A percentile compares a stretch with the other conserved stretches of the same genome.
Conservation (phyloP, 2,888 invertebrate species). For the Diploptera punctata region DNA sequence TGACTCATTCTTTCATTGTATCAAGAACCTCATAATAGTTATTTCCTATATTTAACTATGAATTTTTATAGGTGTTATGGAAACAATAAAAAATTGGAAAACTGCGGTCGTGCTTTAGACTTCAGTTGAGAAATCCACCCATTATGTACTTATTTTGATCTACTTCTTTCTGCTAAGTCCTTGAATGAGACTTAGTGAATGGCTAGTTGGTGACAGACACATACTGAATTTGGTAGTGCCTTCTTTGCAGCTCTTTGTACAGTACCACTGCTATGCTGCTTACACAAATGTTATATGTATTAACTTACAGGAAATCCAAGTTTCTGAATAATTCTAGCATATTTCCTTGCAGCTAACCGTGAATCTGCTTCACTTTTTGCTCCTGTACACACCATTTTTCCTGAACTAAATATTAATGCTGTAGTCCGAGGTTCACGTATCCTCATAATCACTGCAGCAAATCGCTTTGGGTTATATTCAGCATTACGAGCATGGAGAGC, state of each 20-base stretch:
- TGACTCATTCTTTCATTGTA: too few relatives aligned
- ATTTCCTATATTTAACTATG: too few relatives aligned
- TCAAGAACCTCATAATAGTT: too few relatives aligned
- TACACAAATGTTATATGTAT: too few relatives aligned
- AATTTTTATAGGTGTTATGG: too few relatives aligned
- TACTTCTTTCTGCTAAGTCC: too few relatives aligned
- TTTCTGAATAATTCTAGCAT: slow-evolving; percentile 83
- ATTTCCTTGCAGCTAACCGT: slow-evolving; percentile 79
- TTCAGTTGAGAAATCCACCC: too few relatives aligned
- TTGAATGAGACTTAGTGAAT: background rate
- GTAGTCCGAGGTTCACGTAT: slow-evolving; percentile 80
- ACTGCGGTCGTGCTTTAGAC: too few relatives aligned
- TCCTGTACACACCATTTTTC: slow-evolving; percentile 89
- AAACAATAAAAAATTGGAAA: too few relatives aligned
- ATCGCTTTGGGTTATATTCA: slow-evolving; percentile 98
- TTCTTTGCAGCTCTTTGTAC: too few relatives aligned
- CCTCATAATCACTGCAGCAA: slow-evolving; percentile 98
- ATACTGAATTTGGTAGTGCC: background rate
- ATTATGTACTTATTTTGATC: too few relatives aligned
- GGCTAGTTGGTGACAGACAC: background rate
- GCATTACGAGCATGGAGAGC: slow-evolving; percentile 98
- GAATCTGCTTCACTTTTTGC: slow-evolving; percentile 85
- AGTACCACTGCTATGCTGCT: too few relatives aligned
- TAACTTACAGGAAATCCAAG: slow-evolving; percentile 71
- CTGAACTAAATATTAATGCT: slow-evolving; percentile 82